phyloP scores from a whole-genome alignment of 2,797 vertebrate genomes.

The Myotis vivesi region DNA sequence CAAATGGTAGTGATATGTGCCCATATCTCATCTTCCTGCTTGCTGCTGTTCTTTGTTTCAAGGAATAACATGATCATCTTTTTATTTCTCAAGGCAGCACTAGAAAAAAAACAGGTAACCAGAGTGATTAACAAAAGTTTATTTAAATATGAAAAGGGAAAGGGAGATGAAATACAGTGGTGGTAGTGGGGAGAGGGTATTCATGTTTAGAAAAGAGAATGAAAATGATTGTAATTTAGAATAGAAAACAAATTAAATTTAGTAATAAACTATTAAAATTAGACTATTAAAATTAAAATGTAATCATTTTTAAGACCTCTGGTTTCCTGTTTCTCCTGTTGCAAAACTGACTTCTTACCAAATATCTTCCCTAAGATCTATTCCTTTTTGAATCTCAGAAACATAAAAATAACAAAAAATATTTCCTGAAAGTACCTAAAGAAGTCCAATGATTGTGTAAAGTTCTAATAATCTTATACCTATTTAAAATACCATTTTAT shows the following conservation, averaged over 20 bases:
- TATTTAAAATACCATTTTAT: not conserved
- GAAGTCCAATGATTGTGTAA: not conserved
- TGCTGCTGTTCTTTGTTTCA: not conserved
- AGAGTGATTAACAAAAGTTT: not conserved
- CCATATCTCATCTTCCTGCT: not conserved
- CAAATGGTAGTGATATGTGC: not conserved
- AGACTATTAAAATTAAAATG: not conserved
- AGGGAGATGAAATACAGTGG: accelerated
- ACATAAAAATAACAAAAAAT: not conserved
- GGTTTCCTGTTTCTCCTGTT: not conserved
- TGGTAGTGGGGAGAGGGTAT: not conserved
- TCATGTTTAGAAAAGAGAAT: not conserved
- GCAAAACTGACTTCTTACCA: not conserved
- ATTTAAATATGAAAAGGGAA: not conserved
- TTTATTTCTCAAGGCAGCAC: not conserved
- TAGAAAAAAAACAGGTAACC: not conserved
- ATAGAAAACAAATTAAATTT: not conserved
- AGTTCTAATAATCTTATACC: not conserved
- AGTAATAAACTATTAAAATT: too few species aligned
- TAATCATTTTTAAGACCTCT: not conserved
- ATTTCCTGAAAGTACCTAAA: not conserved
- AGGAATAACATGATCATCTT: not conserved
- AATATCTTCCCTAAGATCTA: not conserved
- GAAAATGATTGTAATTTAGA: not conserved
- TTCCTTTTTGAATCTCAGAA: not conserved